Conservation (phyloP, 2,113 vertebrate genomes). For the Prolemur simus region DNA sequence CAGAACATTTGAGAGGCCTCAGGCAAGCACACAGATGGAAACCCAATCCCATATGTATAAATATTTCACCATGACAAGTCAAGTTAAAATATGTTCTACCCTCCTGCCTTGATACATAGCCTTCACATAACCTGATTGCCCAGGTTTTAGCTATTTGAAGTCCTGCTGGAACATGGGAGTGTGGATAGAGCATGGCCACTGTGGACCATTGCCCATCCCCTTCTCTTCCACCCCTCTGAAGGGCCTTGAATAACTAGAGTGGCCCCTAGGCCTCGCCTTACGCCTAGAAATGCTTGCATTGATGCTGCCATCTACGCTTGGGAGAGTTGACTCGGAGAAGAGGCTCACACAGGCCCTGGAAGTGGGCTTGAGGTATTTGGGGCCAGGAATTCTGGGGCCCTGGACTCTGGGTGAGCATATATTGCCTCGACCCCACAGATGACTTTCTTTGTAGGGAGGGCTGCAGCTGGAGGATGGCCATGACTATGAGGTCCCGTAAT, state of each 20-base stretch:
- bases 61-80: slow-evolving; percentile 32
- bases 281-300: not conserved
- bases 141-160: not conserved
- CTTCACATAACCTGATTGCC: not conserved
- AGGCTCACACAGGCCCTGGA: not conserved
- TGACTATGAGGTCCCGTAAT: not conserved
- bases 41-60: not conserved
- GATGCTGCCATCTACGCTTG: not conserved
- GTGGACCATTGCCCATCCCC: not conserved
- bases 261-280: not conserved
- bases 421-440: not conserved
- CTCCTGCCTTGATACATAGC: not conserved
- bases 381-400: not conserved
- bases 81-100: not conserved
- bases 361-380: not conserved
- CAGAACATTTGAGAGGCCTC: not conserved
- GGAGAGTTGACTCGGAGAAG: not conserved
- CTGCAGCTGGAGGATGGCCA: not conserved
- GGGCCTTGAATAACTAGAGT: not conserved
- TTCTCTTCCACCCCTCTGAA: not conserved
- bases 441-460: not conserved
- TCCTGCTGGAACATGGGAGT: not conserved
- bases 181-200: not conserved
- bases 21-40: not conserved
- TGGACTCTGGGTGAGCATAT: not conserved